Percentiles rank a stretch among this genome's conserved stretches.
phyloP scores from a whole-genome alignment of 2,113 vertebrate species.

The Esox niger region DNA sequence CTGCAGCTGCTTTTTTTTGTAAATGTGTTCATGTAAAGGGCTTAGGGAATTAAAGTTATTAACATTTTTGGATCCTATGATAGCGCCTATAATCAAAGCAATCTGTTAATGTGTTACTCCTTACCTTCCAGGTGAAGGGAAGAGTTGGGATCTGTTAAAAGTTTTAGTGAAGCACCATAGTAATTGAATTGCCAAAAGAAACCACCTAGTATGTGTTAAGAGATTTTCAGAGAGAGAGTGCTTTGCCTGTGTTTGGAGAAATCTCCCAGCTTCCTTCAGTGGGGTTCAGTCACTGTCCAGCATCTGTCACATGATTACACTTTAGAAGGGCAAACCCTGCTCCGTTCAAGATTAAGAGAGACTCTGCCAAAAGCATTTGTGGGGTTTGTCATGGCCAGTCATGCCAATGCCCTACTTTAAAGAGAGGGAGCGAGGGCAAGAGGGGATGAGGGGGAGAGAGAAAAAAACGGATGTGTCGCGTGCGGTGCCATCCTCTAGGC shows the following conservation, averaged over 20 bases:
- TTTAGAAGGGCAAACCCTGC: slow-evolving; percentile 30
- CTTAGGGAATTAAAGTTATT: no score
- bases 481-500: slow-evolving; percentile 51
- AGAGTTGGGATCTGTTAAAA: no score
- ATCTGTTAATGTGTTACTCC: no score
- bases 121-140: no score
- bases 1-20: no score
- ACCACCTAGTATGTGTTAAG: no score
- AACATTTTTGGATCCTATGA: no score
- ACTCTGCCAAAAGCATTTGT: slow-evolving; percentile 37
- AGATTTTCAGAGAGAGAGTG: neutral
- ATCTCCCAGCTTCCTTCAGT: neutral
- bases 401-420: slow-evolving; percentile 63
- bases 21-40: no score
- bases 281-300: slow-evolving; percentile 7
- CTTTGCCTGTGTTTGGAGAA: neutral
- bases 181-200: no score
- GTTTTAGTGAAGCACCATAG: no score
- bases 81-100: no score
- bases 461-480: slow-evolving; percentile 45
- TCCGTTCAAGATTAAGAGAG: slow-evolving; percentile 47
- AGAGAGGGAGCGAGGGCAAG: slow-evolving; percentile 31
- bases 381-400: slow-evolving; percentile 28
- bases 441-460: slow-evolving; percentile 11
- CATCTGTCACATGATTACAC: slow-evolving; percentile 39